Evolutionary conservation across 1,140 invertebrate genomes (phyloP), one percentile per base, ranked within the genome.

Genomic region (Spodoptera frugiperda): DNA sequence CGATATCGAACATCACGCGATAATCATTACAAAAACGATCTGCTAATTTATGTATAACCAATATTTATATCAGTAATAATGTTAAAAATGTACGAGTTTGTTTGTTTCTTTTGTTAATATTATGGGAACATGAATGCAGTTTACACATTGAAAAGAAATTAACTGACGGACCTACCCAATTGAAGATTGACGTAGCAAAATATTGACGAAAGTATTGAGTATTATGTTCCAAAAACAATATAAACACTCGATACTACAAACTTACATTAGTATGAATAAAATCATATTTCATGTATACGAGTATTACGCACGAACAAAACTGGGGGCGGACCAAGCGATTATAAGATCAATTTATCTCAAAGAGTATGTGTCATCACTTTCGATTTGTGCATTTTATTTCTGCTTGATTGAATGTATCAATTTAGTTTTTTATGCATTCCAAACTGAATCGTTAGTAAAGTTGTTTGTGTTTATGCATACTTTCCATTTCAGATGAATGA

Each of bases 1-100:
- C 71, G 44, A 59, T 59, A n/a, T 54, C 19, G 49, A 49, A 65
- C 61, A 21, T 65, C 44, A 61, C 57, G 44, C 44, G 44, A 65
- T 65, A 71, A 61, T 71, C 53, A 53, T 15, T 65, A 46, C 10
- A 46, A 17, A 63, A 39, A 11, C 57, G 46, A 63, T 51, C 46
- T 15, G 33, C 15, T 48, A 53, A 68, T 76, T 54, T 68, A 68
- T 57, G 21, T 46, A 4, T 55, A n/a, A n/a, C 5, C 5, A 3
- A 25, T 25, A 25, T 65, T 65, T 21, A 65, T 65, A 12, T 25
- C 33, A 14, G 1, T 48, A 25, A 3, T 65, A 6, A 14, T 61
- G 30, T 15, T 30, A 44, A 61, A 59, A 61, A 39, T 61, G 30
- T 15, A 30, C 11, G n/a, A 17, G 33, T 61, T 17, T 39, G n/a